A percentile compares a stretch with the other conserved stretches of the same genome.
These are phyloP conservation scores for Ryuthela nishihirai DNA, from an alignment of 2,888 invertebrate species.

Conservation along the genomic window DNA sequence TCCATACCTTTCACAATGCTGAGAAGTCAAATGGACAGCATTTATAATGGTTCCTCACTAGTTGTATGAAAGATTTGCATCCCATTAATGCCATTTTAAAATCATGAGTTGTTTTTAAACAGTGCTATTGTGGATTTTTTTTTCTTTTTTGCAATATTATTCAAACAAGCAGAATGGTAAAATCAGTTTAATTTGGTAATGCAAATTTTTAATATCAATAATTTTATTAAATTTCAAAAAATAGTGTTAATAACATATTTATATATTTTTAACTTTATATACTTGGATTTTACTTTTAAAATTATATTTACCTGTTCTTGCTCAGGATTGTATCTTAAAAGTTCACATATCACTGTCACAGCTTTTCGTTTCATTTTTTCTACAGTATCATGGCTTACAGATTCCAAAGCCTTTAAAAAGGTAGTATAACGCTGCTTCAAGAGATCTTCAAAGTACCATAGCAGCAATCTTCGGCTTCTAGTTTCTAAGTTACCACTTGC, in stretches of 20 bases:
- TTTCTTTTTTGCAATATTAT: too few species aligned
- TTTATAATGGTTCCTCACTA: too few species aligned
- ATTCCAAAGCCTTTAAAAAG: slow-evolving; percentile 68
- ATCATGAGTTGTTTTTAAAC: too few species aligned
- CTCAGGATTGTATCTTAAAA: slow-evolving; percentile 74
- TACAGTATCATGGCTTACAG: slow-evolving; percentile 71
- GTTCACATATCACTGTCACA: slow-evolving; percentile 64
- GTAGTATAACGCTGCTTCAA: slow-evolving; percentile 69
- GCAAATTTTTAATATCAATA: neutral
- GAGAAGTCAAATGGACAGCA: too few species aligned
- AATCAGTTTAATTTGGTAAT: neutral
- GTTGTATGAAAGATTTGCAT: too few species aligned
- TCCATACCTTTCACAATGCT: too few species aligned
- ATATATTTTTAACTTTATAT: neutral
- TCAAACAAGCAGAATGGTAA: neutral
- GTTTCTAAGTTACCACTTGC: slow-evolving; percentile 55
- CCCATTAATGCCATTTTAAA: too few species aligned
- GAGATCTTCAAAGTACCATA: slow-evolving; percentile 86
- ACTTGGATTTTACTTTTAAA: neutral
- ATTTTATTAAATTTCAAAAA: neutral
- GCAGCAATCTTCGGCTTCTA: slow-evolving; percentile 19
- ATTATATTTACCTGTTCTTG: slow-evolving; percentile 67
- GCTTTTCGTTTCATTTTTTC: slow-evolving; percentile 77
- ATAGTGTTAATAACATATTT: neutral
- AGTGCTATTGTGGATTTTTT: too few species aligned